These are phyloP conservation scores for Steinernema feltiae DNA, from an alignment of 1,140 invertebrate genomes.

Conservation along the genomic window DNA sequence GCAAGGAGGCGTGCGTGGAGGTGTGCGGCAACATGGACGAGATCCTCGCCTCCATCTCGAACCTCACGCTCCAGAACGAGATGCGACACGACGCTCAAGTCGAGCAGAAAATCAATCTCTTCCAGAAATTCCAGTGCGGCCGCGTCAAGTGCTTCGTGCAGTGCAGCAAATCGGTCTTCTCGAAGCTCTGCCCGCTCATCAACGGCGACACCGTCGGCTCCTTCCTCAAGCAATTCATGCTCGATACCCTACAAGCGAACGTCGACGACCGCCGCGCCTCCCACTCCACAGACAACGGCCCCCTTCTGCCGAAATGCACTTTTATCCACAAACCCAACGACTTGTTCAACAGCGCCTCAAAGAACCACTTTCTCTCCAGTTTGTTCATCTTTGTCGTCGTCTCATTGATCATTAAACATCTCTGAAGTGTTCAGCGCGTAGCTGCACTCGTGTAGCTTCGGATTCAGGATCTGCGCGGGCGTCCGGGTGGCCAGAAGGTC, in stretches of 20 bases:
- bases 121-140: not conserved
- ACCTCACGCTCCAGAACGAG: not conserved
- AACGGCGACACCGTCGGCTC: not conserved
- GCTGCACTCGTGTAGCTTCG: not conserved
- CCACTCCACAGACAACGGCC: not conserved
- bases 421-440: not conserved
- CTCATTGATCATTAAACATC: not conserved
- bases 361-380: not conserved
- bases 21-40: not conserved
- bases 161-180: not conserved
- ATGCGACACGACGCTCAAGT: not conserved
- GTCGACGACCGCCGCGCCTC: not conserved
- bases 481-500: not conserved
- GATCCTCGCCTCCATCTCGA: not conserved
- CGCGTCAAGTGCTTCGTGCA: not conserved
- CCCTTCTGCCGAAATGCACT: constrained; percentile 2
- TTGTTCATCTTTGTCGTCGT: not conserved
- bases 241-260: not conserved
- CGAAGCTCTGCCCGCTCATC: not conserved
- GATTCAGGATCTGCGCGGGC: not conserved
- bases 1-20: not conserved
- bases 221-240: not conserved
- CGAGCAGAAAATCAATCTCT: not conserved
- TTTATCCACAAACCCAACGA: not conserved
- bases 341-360: not conserved